A percentile compares a stretch with the other conserved stretches of the same genome.
phyloP scores from a whole-genome alignment of 2,888 invertebrate genomes.

The Eupithecia dodoneata region DNA sequence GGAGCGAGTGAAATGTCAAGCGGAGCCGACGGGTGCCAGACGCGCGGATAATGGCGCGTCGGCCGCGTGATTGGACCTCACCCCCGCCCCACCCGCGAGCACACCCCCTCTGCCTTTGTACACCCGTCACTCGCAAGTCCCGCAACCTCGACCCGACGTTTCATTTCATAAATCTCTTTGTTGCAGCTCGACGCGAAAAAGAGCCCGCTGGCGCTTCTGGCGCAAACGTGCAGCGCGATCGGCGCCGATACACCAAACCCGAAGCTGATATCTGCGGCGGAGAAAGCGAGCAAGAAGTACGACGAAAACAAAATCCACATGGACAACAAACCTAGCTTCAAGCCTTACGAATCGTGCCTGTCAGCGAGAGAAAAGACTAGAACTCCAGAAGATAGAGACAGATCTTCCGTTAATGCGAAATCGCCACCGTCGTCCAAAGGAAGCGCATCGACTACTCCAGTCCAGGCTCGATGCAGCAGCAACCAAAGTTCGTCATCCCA shows the following conservation, averaged over 20 bases:
- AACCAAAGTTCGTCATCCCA: constrained; percentile 91
- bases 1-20: constrained; percentile 85
- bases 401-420: constrained; percentile 82
- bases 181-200: constrained; percentile 98
- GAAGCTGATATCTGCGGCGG: constrained; percentile 89
- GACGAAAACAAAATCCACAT: constrained; percentile 85
- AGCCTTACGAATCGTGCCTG: constrained; percentile 89
- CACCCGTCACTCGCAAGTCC: constrained; percentile 79
- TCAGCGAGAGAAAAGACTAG: constrained; percentile 86
- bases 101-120: constrained; percentile 76
- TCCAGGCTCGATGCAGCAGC: constrained; percentile 87
- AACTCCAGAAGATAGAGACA: constrained; percentile 88
- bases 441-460: constrained; percentile 77
- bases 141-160: constrained; percentile 80
- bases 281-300: constrained; percentile 87
- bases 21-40: constrained; percentile 84
- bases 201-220: constrained; percentile 96
- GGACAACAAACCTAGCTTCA: constrained; percentile 87
- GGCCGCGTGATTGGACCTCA: constrained; percentile 82
- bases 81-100: constrained; percentile 58
- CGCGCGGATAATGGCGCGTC: constrained; percentile 84
- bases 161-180: constrained; percentile 83
- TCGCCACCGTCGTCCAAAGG: constrained; percentile 84
- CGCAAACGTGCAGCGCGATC: constrained; percentile 99
- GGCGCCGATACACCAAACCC: constrained; percentile 94